phyloP scores from a whole-genome alignment of 37 sponge, comb jelly and placozoan species.

The Aplysina aerophoba region DNA sequence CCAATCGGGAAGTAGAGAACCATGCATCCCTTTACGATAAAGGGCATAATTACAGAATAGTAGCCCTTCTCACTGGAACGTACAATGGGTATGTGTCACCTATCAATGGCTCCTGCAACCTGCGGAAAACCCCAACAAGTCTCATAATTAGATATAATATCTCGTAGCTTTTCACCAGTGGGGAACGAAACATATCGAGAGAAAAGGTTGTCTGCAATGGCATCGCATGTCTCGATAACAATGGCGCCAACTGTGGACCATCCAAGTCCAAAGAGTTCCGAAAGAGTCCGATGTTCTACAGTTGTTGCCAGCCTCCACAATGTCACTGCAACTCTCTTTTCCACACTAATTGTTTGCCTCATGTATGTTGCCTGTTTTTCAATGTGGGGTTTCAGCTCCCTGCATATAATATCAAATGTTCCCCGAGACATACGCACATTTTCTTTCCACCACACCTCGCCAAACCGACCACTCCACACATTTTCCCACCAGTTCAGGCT shows the following conservation, averaged over 20 bases:
- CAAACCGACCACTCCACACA: background rate
- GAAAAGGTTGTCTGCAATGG: constrained; percentile 13
- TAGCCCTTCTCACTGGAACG: no score
- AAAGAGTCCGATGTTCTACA: constrained; percentile 31
- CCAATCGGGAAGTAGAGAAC: no score
- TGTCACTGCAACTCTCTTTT: constrained; percentile 37
- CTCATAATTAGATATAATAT: no score
- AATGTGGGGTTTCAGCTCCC: background rate
- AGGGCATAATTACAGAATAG: no score
- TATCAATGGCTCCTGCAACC: no score
- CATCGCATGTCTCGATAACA: constrained; percentile 26
- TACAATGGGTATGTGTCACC: no score
- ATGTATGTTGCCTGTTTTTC: background rate
- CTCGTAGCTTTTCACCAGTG: no score
- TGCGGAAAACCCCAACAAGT: no score
- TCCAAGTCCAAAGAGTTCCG: constrained; percentile 32
- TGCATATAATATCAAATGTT: constrained; percentile 25
- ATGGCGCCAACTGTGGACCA: constrained; percentile 26
- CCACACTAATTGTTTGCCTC: background rate
- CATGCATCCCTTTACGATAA: no score
- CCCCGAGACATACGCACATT: constrained; percentile 26
- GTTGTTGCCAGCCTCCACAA: constrained; percentile 34
- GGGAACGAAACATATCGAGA: constrained; percentile 39
- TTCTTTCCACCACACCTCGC: constrained; percentile 25
- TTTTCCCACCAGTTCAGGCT: background rate